Conservation (phyloP, 2,888 invertebrate genomes). For the Protonemura montana region DNA sequence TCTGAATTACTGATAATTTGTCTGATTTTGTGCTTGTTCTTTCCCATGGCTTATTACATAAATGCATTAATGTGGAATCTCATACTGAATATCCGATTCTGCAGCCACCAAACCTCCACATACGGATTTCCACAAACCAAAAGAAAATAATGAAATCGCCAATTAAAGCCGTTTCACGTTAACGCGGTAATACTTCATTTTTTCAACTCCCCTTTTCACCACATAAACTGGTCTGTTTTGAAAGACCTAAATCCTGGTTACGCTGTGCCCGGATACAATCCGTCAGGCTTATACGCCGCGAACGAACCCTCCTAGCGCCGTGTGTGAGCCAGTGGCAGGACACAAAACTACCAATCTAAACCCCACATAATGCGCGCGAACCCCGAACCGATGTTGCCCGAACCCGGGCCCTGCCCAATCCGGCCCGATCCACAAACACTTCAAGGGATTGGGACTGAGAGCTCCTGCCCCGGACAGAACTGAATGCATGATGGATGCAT, state of each 20-base stretch:
- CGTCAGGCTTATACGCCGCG: slow-evolving; percentile 33
- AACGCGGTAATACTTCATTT: slow-evolving; percentile 4
- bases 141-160: slow-evolving; percentile 3
- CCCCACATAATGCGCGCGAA: not conserved
- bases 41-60: not conserved
- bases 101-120: not conserved
- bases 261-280: slow-evolving; percentile 34
- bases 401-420: not conserved
- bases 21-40: not conserved
- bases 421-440: too few species aligned
- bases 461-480: not conserved
- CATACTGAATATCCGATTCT: not conserved
- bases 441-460: not conserved
- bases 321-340: not conserved
- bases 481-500: slow-evolving; percentile 16
- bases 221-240: slow-evolving; percentile 29
- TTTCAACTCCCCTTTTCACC: slow-evolving; percentile 7
- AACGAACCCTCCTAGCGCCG: not conserved
- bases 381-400: not conserved
- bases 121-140: not conserved
- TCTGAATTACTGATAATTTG: not conserved
- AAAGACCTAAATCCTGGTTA: slow-evolving; percentile 20
- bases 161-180: not conserved
- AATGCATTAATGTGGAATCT: not conserved
- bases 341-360: slow-evolving; percentile 21